phyloP scores from a whole-genome alignment of 2,888 invertebrate species.

The Oscheius myriophilus region DNA sequence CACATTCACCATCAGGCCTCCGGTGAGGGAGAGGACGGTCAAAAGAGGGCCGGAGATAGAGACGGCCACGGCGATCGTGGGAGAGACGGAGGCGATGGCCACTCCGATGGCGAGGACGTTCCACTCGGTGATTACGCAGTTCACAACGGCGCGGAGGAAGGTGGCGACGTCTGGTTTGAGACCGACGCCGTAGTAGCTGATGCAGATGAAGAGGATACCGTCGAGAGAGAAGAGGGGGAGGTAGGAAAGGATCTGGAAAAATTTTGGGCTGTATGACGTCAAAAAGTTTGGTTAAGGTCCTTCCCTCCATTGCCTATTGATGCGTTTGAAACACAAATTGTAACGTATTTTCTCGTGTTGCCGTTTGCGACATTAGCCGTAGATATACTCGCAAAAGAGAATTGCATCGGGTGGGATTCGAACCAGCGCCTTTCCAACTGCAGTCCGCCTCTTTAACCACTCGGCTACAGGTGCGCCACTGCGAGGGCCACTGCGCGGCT shows the following conservation, averaged over 20 bases:
- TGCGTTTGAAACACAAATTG: too few relatives aligned
- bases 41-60: constrained; percentile 66
- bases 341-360: too few relatives aligned
- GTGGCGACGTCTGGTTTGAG: constrained; percentile 24
- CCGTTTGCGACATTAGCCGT: too few relatives aligned
- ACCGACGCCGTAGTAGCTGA: constrained; percentile 86
- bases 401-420: too few relatives aligned
- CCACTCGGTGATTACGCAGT: constrained; percentile 59
- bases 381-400: too few relatives aligned
- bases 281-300: too few relatives aligned
- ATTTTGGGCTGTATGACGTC: too few relatives aligned
- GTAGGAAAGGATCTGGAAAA: constrained; percentile 44
- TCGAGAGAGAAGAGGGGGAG: constrained; percentile 85
- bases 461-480: too few relatives aligned
- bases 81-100: constrained; percentile 35
- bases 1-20: constrained; percentile 66
- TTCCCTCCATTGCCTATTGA: too few relatives aligned
- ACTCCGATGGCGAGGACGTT: constrained; percentile 58
- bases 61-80: constrained; percentile 63
- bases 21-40: constrained; percentile 62
- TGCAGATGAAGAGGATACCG: constrained; percentile 83
- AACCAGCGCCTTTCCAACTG: too few relatives aligned
- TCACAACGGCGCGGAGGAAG: constrained; percentile 52
- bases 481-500: too few relatives aligned
- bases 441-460: too few relatives aligned